These are phyloP conservation scores for Lophotis ruficrista DNA, from an alignment of 2,113 vertebrate species.

Conservation along the genomic window DNA sequence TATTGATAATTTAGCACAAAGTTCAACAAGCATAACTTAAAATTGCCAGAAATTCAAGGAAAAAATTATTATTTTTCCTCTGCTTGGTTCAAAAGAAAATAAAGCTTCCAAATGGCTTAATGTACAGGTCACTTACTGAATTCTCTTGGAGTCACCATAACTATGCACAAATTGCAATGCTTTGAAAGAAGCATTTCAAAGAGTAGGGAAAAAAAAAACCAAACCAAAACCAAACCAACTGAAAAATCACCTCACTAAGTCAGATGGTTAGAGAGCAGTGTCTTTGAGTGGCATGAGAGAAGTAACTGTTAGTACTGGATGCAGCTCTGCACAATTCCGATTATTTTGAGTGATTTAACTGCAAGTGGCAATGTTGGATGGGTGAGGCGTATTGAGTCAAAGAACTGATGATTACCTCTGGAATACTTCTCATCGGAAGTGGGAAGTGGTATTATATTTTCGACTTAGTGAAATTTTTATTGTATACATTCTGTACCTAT, in stretches of 20 bases:
- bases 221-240: neutral
- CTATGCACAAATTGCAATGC: neutral
- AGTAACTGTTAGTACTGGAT: neutral
- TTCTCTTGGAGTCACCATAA: neutral
- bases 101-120: neutral
- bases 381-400: neutral
- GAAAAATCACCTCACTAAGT: neutral
- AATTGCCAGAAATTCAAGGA: neutral
- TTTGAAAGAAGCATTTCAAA: neutral
- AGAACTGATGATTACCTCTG: neutral
- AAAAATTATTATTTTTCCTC: neutral
- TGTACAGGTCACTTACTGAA: neutral
- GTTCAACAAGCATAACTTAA: neutral
- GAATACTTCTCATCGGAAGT: neutral
- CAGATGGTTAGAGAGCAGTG: neutral
- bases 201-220: accelerated
- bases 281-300: neutral
- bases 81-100: neutral
- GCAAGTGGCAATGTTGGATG: neutral
- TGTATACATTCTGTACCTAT: neutral
- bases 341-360: neutral
- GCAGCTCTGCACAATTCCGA: neutral
- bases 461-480: neutral
- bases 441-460: neutral
- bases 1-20: neutral